phyloP scores from a whole-genome alignment of 2,797 vertebrate species.

The Pseudochirops cupreus region DNA sequence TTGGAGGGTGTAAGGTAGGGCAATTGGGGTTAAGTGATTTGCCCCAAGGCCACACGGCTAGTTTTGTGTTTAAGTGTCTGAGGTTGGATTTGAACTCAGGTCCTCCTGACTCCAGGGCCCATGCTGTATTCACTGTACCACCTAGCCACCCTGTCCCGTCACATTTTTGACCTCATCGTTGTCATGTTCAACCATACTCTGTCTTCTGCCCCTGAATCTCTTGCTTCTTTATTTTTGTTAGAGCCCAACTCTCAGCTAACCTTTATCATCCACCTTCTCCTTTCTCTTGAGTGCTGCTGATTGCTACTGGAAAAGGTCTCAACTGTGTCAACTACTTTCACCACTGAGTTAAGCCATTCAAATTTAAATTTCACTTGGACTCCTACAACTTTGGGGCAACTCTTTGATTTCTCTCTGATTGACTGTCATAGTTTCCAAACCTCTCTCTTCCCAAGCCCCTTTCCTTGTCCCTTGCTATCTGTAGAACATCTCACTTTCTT shows the following conservation, averaged over 20 bases:
- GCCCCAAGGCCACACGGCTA: no score
- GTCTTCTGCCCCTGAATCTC: background rate
- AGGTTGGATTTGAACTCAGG: no score
- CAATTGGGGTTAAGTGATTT: no score
- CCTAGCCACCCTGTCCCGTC: background rate
- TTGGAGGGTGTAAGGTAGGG: no score
- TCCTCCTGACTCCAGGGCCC: no score
- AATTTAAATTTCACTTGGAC: background rate
- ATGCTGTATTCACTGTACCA: no score
- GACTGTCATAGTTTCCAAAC: background rate
- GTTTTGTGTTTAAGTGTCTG: no score
- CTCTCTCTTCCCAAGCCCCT: background rate
- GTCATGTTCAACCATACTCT: background rate
- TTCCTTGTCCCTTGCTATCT: background rate
- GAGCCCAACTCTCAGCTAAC: background rate
- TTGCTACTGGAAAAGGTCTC: background rate
- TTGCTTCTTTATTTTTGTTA: background rate
- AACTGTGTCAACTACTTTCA: background rate
- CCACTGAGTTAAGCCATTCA: background rate
- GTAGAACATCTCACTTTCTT: background rate
- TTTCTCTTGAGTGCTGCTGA: background rate
- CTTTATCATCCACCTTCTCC: background rate
- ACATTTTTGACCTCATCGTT: background rate
- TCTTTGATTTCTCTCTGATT: background rate
- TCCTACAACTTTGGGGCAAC: background rate